Base-by-base conservation (phyloP, 2,888 invertebrate genomes). In the Dryadula phaetusa region DNA sequence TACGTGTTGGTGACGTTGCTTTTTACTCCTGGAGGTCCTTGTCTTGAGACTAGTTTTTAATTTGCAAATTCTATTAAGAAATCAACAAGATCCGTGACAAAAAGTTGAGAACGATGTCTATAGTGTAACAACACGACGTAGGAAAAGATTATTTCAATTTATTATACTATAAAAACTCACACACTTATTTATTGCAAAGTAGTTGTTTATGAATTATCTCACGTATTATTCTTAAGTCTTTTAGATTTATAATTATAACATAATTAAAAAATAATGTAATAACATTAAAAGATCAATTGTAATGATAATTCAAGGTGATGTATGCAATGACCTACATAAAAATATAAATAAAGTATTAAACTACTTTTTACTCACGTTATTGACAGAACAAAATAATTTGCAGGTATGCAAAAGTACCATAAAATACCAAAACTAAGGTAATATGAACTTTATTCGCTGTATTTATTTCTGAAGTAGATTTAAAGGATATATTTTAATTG, bases 1-100 rank as follows among this genome's bases (percentile, higher is more conserved):
- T 83, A 88, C 88, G 87, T 90, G 88, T 88, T 87, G 74, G 82
- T 90, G 89, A 90, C 90, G 90, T 90, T 79, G 69, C 67, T 70
- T 73, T 70, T 74, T 71, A 68, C 72, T 74, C 72, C 75, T 75
- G 72, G 70, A 64, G 25, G 74, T 77, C 78, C 78, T 76, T 75
- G 73, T 65, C 65, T 70, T 69, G 62, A 61, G 42, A 72, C 68
- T 62, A 67, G 66, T 64, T 34, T 66, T 62, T 40, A 32, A 53
- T 52, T 37, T 60, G 42, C 52, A 20, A 42, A 70, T 56, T 52
- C 34, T 58, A 47, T 49, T 56, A 49, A 46, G 28, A 66, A 46
- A 5, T 32, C 12, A 1, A 14, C 42, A 49, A 12, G 49, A n/a
- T 56, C 10, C 1, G 6, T 37, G 22, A 7, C 52, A 32, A 16